Evolutionary conservation across 2,888 invertebrate genomes (phyloP), one percentile per base, ranked within the genome.

Genomic region (Parthenolecanium corni): DNA sequence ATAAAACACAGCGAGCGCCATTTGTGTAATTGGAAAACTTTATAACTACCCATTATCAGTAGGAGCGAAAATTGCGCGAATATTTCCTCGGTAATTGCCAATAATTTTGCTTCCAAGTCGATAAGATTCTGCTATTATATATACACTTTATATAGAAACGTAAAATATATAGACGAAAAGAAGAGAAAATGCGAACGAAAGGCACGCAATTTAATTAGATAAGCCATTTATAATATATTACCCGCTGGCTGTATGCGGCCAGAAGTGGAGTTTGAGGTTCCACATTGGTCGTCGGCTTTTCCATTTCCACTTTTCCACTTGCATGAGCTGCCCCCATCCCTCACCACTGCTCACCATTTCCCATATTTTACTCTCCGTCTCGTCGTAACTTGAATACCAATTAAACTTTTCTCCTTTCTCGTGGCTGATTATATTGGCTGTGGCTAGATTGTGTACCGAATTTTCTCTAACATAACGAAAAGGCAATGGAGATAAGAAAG

Each of bases 1-100:
- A 57, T 57, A 57, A 57, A 57, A 57, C 57, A 57, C 57, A 57
- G 57, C 46, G 46, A 57, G 31, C 42, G 42, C 44, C 57, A 57
- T 57, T 57, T 57, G 57, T 57, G 57, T 57, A 57, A 57, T 57
- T 57, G 57, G 57, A 57, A 57, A 57, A 57, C 57, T 57, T 57
- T 57, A 57, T 57, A 57, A 57, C 57, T 24, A 57, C 57, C 31
- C 57, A 57, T 57, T 57, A 57, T 57, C 57, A 57, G 57, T 57
- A 57, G 46, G 57, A 57, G 57, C 44, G 57, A 46, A 57, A 57
- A 57, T 57, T 57, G 57, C 44, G 46, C 57, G 57, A 57, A 57
- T 57, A 57, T 57, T 57, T 57, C 20, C 57, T 57, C 20, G 46
- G 57, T 57, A 57, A 57, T 57, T 57, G 57, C 57, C 57, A 40